Evolutionary conservation across 2,113 vertebrate genomes (phyloP), one percentile per base, ranked within the genome.

Genomic region (Rhipidura dahli): DNA sequence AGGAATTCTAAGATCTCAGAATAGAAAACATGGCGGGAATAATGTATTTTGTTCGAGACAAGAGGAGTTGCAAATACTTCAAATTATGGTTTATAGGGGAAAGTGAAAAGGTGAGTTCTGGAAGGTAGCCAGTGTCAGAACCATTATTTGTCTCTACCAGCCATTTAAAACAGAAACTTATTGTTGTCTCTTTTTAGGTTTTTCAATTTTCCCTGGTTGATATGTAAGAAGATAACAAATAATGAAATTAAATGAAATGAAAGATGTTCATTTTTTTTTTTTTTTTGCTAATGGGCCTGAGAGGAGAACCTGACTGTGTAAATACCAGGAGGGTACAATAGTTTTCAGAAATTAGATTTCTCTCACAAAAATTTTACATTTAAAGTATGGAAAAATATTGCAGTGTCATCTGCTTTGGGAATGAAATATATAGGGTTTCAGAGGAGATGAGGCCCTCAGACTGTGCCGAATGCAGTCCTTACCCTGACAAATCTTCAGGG

Each of bases 21-120:
- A 70, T 30, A 96, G 76, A 89, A 93, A 92, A 78, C 17, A 83
- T 71, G 12, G 22, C 95, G 69, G 90, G 92, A 95, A 92, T 93
- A 84, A 49, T 87, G 9, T 37, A 20, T 90, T 79, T 82, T 72
- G 40, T 95, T 81, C 64, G 84, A 63, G 86, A 59, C 1, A 9
- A 90, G 65, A 86, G 44, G 20, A 83, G 12, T 45, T 92, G 37
- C 76, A 96, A 90, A 78, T 90, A 47, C 28, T 90, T 92, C 63
- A 90, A 88, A 78, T 75, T 75, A 39, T 12, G 15, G 21, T 11
- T 60, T 92, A 51, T 37, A 56, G 23, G 23, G n/a, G 76, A 90
- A 89, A 86, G 49, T 33, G 13, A 66, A 93, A 90, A 92, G 20
- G 71, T 64, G 13, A 63, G 83, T 94, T 92, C 31, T 88, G 92